Percentiles rank a stretch among this genome's conserved stretches.
Conservation (phyloP, 64 coral and sea anemone genomes). For the Dendronephthya gigantea region DNA sequence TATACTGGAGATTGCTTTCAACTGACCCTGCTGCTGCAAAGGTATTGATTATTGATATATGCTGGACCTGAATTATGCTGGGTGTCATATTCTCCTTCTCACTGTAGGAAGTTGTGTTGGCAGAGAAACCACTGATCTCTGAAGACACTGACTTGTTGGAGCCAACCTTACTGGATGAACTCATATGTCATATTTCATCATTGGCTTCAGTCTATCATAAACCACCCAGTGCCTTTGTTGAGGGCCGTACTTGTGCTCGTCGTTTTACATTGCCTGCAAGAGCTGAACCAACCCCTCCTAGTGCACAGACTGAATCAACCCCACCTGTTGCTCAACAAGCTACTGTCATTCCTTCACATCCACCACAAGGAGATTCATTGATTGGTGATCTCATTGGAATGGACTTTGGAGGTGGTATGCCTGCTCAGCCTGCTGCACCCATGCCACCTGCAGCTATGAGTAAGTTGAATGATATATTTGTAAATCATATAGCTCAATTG, state of each 20-base stretch:
- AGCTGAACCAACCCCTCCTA: constrained; percentile 30
- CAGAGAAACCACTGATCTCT: constrained; percentile 92
- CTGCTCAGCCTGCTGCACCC: constrained; percentile 30
- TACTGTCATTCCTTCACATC: constrained; percentile 27
- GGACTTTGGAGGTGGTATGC: constrained; percentile 40
- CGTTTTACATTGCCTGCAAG: constrained; percentile 79
- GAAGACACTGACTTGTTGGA: constrained; percentile 93
- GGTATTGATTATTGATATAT: constrained; percentile 28
- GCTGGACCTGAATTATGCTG: neutral
- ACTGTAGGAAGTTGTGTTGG: constrained; percentile 88
- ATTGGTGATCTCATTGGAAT: constrained; percentile 72
- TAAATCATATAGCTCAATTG: neutral
- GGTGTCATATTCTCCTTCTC: neutral
- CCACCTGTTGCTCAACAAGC: constrained; percentile 25
- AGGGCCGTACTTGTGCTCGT: constrained; percentile 84
- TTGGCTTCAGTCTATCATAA: constrained; percentile 97
- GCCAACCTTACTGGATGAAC: constrained; percentile 81
- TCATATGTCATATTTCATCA: constrained; percentile 95
- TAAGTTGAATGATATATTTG: neutral
- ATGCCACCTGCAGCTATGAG: neutral
- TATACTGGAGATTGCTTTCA: constrained; percentile 91
- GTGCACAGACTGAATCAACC: constrained; percentile 35
- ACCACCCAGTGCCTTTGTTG: constrained; percentile 95
- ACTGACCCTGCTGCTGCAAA: constrained; percentile 96
- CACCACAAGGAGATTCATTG: constrained; percentile 52